Percentiles rank a stretch among this genome's conserved stretches.
Evolutionary conservation across 2,888 invertebrate genomes (phyloP).

Genomic region (Spatulosminthurus flaviceps): DNA sequence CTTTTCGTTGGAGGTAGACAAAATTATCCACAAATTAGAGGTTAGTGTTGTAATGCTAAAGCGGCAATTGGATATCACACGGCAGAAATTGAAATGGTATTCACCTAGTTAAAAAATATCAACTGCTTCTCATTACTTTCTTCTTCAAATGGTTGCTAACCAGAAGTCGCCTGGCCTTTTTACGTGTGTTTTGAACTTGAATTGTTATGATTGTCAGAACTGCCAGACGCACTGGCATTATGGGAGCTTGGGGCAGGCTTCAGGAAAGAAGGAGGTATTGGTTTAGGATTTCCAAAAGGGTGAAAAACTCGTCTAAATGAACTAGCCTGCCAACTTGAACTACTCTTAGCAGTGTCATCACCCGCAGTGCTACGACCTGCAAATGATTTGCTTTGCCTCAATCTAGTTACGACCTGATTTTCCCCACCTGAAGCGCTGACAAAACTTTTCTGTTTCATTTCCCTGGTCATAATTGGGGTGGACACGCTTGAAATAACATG

Average conservation of each 20-base stretch:
- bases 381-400: conserved; percentile 35
- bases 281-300: conserved; percentile 53
- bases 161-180: background rate
- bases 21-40: too few species aligned
- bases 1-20: too few species aligned
- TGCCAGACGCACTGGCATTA: background rate
- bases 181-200: background rate
- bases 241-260: background rate
- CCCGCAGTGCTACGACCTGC: conserved; percentile 40
- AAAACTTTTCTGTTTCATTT: conserved; percentile 21
- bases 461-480: conserved; percentile 30
- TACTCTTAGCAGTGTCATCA: conserved; percentile 49
- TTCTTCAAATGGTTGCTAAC: too few species aligned
- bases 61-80: too few species aligned
- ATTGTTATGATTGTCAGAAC: background rate
- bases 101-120: too few species aligned
- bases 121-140: too few species aligned
- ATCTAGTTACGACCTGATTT: background rate
- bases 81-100: too few species aligned
- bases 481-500: conserved; percentile 25
- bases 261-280: background rate
- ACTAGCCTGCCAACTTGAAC: conserved; percentile 55
- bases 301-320: conserved; percentile 58
- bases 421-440: background rate
- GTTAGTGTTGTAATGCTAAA: too few species aligned